Conservation (phyloP, 1,140 invertebrate genomes). For the Rhagoletis zephyria region DNA sequence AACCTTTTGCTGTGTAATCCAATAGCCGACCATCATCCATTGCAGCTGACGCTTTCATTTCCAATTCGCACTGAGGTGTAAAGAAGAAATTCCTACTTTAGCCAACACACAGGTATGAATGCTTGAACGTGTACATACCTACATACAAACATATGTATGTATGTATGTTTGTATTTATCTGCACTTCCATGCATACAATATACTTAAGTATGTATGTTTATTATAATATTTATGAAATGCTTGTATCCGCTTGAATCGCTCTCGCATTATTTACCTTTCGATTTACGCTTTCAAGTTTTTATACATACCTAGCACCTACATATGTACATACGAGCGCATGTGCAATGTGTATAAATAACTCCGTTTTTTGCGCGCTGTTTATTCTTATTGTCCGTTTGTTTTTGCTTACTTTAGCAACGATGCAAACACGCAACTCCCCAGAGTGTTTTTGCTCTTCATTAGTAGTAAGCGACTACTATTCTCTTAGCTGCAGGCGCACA, state of each 20-base stretch:
- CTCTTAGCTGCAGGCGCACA: neutral
- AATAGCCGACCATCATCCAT: neutral
- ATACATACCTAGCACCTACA: too few species aligned
- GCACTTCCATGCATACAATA: too few species aligned
- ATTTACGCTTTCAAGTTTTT: conserved; percentile 36
- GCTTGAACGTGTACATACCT: too few species aligned
- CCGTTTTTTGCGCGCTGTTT: too few species aligned
- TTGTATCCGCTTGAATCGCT: conserved; percentile 10
- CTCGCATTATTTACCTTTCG: conserved; percentile 22
- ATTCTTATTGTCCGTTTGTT: neutral
- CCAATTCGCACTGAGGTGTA: neutral
- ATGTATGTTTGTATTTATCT: neutral
- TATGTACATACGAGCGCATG: too few species aligned
- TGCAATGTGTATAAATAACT: too few species aligned
- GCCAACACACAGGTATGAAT: neutral
- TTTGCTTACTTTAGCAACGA: neutral
- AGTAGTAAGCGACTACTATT: neutral
- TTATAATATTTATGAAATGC: neutral
- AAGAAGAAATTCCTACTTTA: conserved; percentile 29
- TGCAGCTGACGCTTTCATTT: conserved; percentile 19
- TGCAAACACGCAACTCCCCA: neutral
- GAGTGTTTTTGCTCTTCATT: neutral
- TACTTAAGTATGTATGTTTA: neutral
- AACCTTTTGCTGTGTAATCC: conserved; percentile 15
- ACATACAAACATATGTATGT: neutral